phyloP scores from a whole-genome alignment of 1,140 invertebrate genomes.

The Ruditapes philippinarum region DNA sequence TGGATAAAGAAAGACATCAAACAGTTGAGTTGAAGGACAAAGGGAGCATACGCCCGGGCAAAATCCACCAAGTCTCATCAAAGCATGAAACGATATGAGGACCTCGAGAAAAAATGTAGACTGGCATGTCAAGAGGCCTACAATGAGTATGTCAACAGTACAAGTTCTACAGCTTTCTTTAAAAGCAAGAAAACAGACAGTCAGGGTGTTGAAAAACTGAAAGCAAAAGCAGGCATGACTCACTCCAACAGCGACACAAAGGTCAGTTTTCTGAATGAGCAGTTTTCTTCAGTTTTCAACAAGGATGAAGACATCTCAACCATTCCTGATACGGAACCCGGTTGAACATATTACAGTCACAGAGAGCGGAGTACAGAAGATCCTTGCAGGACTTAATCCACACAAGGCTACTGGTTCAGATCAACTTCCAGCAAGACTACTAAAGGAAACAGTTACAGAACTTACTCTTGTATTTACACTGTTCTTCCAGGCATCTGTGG shows the following conservation, averaged over 20 bases:
- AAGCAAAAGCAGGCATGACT: neutral
- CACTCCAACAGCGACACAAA: neutral
- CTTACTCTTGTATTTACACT: neutral
- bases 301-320: neutral
- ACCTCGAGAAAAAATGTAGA: no score
- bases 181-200: slow-evolving; percentile 46
- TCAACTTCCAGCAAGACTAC: neutral
- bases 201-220: slow-evolving; percentile 2
- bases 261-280: neutral
- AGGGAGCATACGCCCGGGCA: no score
- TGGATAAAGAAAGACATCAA: no score
- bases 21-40: no score
- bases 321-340: neutral
- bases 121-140: no score
- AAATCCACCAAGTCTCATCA: no score
- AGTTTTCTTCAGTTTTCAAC: slow-evolving; percentile 33
- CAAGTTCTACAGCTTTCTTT: no score
- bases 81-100: no score
- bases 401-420: slow-evolving; percentile 4
- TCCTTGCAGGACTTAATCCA: neutral
- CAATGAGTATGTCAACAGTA: no score
- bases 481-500: no score
- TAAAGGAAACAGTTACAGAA: neutral
- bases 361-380: neutral
- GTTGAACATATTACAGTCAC: neutral